Conservation (phyloP, 1,140 invertebrate species). For the Achatina immaculata region DNA sequence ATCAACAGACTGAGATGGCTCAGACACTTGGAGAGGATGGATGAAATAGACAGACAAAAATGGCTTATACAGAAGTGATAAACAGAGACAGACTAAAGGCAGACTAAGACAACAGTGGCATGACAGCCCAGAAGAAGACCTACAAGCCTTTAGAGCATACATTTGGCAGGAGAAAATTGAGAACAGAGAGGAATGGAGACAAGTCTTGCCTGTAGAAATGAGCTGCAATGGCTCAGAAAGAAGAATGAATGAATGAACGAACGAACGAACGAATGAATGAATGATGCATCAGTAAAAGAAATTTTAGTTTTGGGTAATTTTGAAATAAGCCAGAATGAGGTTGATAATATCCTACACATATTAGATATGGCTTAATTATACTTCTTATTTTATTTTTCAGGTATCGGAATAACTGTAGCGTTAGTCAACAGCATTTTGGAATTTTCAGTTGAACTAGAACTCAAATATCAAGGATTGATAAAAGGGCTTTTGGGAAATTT, state of each 20-base stretch:
- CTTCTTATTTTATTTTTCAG: constrained; percentile 5
- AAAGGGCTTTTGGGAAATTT: constrained; percentile 43
- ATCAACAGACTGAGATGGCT: too few species aligned
- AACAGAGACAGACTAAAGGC: too few species aligned
- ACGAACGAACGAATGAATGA: not conserved
- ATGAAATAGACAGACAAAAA: too few species aligned
- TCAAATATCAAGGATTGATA: not conserved
- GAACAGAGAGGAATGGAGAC: too few species aligned
- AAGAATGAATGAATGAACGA: too few species aligned
- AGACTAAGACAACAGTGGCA: too few species aligned
- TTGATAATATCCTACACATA: not conserved
- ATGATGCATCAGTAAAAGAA: not conserved
- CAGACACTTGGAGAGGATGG: too few species aligned
- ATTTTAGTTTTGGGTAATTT: not conserved
- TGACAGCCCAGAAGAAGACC: too few species aligned
- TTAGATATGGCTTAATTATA: too few species aligned
- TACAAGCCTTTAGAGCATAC: too few species aligned
- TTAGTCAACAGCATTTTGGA: not conserved
- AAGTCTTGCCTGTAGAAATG: not conserved
- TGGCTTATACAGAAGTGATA: too few species aligned
- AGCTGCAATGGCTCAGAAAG: not conserved
- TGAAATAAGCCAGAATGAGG: not conserved
- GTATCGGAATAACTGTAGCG: constrained; percentile 10
- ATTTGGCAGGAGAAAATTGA: too few species aligned
- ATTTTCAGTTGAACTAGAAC: not conserved